Evolutionary conservation across 2,113 vertebrate species (phyloP), one percentile per base, ranked within the genome.

Genomic region (Nasalis larvatus): DNA sequence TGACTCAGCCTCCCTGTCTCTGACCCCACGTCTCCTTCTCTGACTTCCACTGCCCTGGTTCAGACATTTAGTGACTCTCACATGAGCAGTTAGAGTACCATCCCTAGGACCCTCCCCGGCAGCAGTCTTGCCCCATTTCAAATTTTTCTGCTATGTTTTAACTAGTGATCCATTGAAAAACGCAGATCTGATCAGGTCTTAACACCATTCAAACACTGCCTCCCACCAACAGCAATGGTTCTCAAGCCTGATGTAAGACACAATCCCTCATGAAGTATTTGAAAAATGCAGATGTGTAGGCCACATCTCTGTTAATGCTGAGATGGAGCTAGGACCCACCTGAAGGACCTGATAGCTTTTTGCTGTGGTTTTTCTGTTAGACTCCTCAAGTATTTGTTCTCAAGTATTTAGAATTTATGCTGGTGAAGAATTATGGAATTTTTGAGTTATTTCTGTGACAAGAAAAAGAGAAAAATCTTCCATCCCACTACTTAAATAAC

Each of bases 401-500:
- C 37, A 49, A 94, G 49, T 83, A 45, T 40, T 89, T 94, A 60
- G 66, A 92, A 83, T 88, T 93, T 27, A 81, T 58, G 40, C 4
- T 69, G 18, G 85, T 88, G 47, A 89, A 71, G 74, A 82, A 95
- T 74, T 74, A n/a, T 60, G 8, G 58, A 89, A 40, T 80, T 76
- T 90, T 93, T 27, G 10, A 94, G 88, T 74, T 71, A 87, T 86
- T 97, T 95, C 47, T 84, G 40, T 60, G 30, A 87, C 45, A 87
- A 68, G 82, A 95, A 84, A 91, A 71, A 80, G 37, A 90, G 73
- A 76, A 80, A 90, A 81, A 83, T 40, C 40, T 82, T 95, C 92
- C 47, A 77, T 56, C 12, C 40, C 17, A 82, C 18, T 27, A 74
- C 40, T 85, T 76, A 86, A 90, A 63, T 81, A 83, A 71, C 9